Conservation (phyloP, 2,888 invertebrate genomes). For the Minunthozetes semirufus region DNA sequence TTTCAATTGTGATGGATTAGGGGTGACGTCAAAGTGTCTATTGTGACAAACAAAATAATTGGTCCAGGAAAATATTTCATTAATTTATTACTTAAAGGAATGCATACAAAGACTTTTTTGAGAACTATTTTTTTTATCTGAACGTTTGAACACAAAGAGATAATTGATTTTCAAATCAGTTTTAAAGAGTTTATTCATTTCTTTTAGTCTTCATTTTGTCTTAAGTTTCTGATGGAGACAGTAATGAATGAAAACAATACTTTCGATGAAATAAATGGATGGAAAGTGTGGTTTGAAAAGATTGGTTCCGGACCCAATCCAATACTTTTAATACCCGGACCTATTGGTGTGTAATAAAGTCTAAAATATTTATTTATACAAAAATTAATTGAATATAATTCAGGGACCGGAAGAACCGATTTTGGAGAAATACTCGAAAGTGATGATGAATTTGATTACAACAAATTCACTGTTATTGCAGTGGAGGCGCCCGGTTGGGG, state of each 20-base stretch:
- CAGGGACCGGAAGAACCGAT: slow-evolving; percentile 26
- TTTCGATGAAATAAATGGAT: not conserved
- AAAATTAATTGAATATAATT: too few relatives aligned
- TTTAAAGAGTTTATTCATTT: too few relatives aligned
- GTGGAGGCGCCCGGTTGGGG: slow-evolving; percentile 35
- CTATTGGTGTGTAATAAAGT: not conserved
- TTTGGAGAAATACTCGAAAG: not conserved
- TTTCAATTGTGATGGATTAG: too few relatives aligned
- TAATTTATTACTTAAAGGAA: too few relatives aligned
- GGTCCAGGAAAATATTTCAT: too few relatives aligned
- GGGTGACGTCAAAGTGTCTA: too few relatives aligned
- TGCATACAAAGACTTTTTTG: too few relatives aligned
- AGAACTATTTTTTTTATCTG: too few relatives aligned
- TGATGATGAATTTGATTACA: slow-evolving; percentile 4
- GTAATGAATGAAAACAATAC: not conserved
- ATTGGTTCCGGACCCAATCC: not conserved
- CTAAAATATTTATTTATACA: not conserved
- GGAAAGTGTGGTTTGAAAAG: not conserved
- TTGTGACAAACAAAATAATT: too few relatives aligned
- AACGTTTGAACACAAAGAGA: too few relatives aligned
- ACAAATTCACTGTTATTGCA: slow-evolving; percentile 21
- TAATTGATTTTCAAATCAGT: too few relatives aligned
- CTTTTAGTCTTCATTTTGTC: too few relatives aligned
- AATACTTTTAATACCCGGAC: not conserved
- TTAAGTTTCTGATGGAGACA: not conserved